A percentile compares a stretch with the other conserved stretches of the same genome.
Evolutionary conservation across 2,888 invertebrate genomes (phyloP).

Genomic region (Drosophila pegasa): DNA sequence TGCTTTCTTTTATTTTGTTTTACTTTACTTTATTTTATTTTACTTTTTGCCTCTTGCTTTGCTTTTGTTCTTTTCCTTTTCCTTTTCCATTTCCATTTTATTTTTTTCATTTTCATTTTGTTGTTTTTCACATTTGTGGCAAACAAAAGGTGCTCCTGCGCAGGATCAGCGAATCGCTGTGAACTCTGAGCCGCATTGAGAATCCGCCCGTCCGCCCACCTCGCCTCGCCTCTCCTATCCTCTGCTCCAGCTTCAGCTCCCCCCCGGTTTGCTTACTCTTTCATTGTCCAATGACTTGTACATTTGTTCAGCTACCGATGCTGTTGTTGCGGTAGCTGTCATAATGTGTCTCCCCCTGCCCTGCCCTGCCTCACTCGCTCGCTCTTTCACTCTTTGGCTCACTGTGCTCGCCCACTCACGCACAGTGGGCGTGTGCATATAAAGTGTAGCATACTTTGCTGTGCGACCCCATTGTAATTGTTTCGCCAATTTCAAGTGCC

Average conservation of each 20-base stretch:
- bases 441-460: constrained; percentile 71
- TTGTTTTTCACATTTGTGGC: constrained; percentile 68
- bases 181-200: constrained; percentile 67
- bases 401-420: constrained; percentile 25
- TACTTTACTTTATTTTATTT: constrained; percentile 34
- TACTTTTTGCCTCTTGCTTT: constrained; percentile 41
- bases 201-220: background rate
- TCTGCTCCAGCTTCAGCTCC: background rate
- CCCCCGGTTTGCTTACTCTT: constrained; percentile 22
- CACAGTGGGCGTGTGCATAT: constrained; percentile 40
- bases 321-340: constrained; percentile 54
- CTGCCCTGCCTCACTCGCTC: background rate
- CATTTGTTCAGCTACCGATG: constrained; percentile 54
- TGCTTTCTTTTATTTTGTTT: constrained; percentile 50
- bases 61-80: constrained; percentile 23
- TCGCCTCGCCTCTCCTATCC: background rate
- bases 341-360: constrained; percentile 58
- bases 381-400: background rate
- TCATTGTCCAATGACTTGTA: constrained; percentile 74
- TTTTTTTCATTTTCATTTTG: constrained; percentile 40
- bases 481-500: constrained; percentile 79
- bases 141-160: constrained; percentile 78
- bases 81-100: background rate
- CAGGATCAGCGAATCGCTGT: constrained; percentile 73
- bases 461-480: constrained; percentile 67